Evolutionary conservation across 2,797 vertebrate genomes (phyloP).

Genomic region (Anisognathus igniventris): DNA sequence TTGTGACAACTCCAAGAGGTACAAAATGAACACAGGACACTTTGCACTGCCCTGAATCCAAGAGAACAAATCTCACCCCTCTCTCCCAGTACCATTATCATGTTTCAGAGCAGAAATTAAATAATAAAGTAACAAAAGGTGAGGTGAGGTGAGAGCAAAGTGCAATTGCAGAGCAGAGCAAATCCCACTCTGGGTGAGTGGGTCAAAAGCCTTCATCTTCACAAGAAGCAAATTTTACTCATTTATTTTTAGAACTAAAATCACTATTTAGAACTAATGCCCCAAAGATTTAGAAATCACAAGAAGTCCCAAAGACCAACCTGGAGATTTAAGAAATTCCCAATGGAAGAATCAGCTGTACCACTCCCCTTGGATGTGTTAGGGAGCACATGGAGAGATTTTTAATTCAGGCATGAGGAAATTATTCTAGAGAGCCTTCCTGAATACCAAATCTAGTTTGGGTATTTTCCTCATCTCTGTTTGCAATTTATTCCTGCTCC

Average conservation of each 20-base stretch:
- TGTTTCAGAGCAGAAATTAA: background rate
- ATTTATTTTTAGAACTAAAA: background rate
- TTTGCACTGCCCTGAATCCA: background rate
- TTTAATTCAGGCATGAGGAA: background rate
- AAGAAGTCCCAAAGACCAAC: background rate
- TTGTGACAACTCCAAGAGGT: background rate
- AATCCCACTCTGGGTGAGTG: background rate
- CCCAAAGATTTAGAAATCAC: background rate
- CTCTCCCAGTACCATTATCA: background rate
- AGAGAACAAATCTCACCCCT: background rate
- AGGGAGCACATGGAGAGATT: background rate
- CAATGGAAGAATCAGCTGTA: background rate
- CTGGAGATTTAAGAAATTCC: background rate
- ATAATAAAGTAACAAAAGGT: background rate
- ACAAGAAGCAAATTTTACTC: background rate
- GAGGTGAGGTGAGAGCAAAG: background rate
- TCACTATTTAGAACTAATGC: background rate
- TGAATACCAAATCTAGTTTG: background rate
- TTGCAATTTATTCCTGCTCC: background rate
- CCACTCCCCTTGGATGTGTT: background rate
- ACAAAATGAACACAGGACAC: background rate
- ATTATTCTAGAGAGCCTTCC: background rate
- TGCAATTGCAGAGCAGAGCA: background rate
- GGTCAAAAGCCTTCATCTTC: background rate
- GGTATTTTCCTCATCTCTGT: background rate